Base-by-base conservation (phyloP, 1,140 invertebrate species). In the Mamestra configurata region DNA sequence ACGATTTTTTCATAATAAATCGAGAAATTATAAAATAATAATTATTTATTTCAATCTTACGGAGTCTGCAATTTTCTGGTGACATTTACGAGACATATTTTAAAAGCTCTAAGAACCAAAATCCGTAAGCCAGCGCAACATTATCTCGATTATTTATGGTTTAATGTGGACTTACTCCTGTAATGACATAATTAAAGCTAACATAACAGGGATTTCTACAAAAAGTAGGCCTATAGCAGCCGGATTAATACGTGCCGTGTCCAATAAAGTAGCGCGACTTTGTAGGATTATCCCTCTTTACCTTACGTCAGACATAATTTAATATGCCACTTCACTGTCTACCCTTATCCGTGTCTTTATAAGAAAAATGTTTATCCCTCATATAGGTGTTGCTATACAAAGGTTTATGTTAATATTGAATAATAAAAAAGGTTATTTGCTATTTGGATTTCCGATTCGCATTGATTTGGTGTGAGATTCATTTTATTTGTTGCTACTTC, bases 241-340 rank as follows among this genome's bases (percentile, higher is more conserved):
- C 51, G 66, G 82, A 55, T 82, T 84, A 82, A 79, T 81, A 66
- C 79, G 82, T 66, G 79, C 80, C 82, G 71, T 84, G 82, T 86
- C 84, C 82, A 88, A 84, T 86, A 88, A 90, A 86, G 86, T 83
- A 81, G 79, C 77, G 81, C 76, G 86, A 88, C 82, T 88, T 88
- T 80, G 84, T 64, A 81, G 86, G 89, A 90, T 90, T 90, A 90
- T 90, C 88, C 89, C 84, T 88, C 82, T 85, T 88, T 87, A 87
- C 86, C 84, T 85, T 73, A 79, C 77, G 84, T 86, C 79, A 83
- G 84, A 87, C 85, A 89, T 89, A 89, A 90, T 89, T 89, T 90
- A 90, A 89, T 88, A 87, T 89, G 89, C 86, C 89, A 90, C 81
- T 86, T 86, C 59, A 85, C 80, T 89, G 89, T 89, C 73, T 82